phyloP scores from a whole-genome alignment of 2,797 vertebrate genomes.

The Schizopygopsis malacanthus region DNA sequence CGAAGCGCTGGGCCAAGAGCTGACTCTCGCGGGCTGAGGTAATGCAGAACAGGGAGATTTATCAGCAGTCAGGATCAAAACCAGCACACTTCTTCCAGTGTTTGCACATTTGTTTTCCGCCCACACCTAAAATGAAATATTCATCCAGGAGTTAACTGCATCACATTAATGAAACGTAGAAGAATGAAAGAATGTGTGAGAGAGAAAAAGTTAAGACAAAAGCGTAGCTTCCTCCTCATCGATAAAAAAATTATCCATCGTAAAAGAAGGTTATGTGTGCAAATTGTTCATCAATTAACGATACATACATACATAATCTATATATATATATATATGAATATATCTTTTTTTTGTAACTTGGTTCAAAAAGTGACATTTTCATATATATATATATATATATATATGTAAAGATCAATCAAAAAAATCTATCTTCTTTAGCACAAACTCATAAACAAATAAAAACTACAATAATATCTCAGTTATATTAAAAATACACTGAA shows the following conservation, averaged over 20 bases:
- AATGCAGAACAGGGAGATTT: neutral
- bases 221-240: neutral
- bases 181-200: neutral
- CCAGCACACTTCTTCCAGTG: neutral
- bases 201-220: neutral
- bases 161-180: constrained; percentile 1
- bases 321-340: too few relatives aligned
- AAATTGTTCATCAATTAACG: neutral
- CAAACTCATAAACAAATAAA: too few relatives aligned
- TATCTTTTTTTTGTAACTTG: too few relatives aligned
- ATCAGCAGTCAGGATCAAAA: constrained; percentile 16
- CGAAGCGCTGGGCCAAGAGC: neutral
- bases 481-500: too few relatives aligned
- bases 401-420: too few relatives aligned
- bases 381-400: too few relatives aligned
- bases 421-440: too few relatives aligned
- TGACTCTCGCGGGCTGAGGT: neutral
- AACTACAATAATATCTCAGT: too few relatives aligned
- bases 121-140: constrained; percentile 34
- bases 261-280: neutral
- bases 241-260: neutral
- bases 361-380: too few relatives aligned
- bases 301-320: too few relatives aligned
- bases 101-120: constrained; percentile 14
- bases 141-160: constrained; percentile 23